A percentile compares a stretch with the other conserved stretches of the same genome.
These are phyloP conservation scores for Physella acuta DNA, from an alignment of 1,140 invertebrate species.

Conservation along the genomic window DNA sequence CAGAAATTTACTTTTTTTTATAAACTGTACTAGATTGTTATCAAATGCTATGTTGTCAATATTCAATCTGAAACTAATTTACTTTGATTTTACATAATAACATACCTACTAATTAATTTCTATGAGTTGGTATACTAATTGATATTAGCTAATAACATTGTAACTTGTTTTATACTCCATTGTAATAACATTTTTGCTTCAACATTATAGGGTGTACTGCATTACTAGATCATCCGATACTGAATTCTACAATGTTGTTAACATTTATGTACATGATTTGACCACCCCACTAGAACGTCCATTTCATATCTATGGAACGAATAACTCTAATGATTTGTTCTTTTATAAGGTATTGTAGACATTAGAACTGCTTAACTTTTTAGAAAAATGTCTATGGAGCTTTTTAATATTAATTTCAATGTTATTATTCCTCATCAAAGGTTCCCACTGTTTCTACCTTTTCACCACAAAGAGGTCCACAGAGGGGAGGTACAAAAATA, in stretches of 20 bases:
- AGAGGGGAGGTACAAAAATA: conserved; percentile 88
- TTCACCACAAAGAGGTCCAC: conserved; percentile 82
- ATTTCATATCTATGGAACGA: conserved; percentile 13
- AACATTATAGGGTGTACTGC: no score
- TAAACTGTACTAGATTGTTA: no score
- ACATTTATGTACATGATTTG: conserved; percentile 6
- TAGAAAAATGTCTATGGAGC: neutral
- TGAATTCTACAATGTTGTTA: conserved; percentile 9
- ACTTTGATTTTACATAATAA: no score
- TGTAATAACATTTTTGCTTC: no score
- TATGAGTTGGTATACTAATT: no score
- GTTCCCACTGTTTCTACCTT: conserved; percentile 70
- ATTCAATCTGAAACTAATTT: no score
- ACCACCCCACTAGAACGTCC: neutral
- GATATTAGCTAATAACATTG: no score
- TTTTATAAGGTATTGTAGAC: conserved; percentile 21
- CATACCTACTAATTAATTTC: no score
- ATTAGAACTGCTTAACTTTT: neutral
- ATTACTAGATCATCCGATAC: no score
- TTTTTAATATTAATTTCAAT: neutral
- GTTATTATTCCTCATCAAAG: conserved; percentile 28
- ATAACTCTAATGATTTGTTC: conserved; percentile 8
- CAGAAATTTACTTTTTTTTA: no score
- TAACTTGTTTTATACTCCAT: no score
- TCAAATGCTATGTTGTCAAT: no score